These are phyloP conservation scores for Ceratothoa steindachneri DNA, from an alignment of 2,888 invertebrate species.

Conservation along the genomic window DNA sequence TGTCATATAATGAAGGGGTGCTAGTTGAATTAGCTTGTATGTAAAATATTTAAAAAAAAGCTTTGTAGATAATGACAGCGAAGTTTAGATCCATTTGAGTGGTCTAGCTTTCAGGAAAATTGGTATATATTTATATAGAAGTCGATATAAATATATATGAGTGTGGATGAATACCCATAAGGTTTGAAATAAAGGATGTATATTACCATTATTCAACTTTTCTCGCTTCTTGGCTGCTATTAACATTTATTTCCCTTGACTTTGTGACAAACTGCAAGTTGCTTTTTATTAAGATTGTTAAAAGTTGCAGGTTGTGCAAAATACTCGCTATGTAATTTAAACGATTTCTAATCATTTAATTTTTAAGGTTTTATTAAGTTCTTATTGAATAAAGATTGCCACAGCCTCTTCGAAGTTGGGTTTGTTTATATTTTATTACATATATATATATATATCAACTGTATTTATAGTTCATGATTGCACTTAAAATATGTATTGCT, in stretches of 20 bases:
- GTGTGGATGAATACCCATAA: neutral
- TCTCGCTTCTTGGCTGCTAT: neutral
- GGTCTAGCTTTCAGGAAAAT: neutral
- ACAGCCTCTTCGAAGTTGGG: neutral
- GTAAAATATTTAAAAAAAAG: neutral
- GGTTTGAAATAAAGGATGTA: neutral
- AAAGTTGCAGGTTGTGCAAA: neutral
- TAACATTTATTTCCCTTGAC: neutral
- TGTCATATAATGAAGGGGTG: neutral
- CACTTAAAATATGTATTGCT: neutral
- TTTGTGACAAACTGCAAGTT: neutral
- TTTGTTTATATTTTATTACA: neutral
- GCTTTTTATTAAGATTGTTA: neutral
- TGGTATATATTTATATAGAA: too few relatives aligned
- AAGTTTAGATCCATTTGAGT: neutral
- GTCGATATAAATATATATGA: too few relatives aligned
- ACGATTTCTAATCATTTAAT: neutral
- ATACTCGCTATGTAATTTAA: neutral
- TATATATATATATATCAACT: neutral
- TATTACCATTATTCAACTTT: neutral
- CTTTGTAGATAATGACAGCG: neutral
- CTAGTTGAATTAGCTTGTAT: neutral
- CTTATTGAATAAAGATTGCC: neutral
- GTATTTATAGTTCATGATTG: neutral
- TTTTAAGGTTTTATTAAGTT: neutral